Conservation (phyloP, 2,888 invertebrate genomes). For the Papilio gigon region DNA sequence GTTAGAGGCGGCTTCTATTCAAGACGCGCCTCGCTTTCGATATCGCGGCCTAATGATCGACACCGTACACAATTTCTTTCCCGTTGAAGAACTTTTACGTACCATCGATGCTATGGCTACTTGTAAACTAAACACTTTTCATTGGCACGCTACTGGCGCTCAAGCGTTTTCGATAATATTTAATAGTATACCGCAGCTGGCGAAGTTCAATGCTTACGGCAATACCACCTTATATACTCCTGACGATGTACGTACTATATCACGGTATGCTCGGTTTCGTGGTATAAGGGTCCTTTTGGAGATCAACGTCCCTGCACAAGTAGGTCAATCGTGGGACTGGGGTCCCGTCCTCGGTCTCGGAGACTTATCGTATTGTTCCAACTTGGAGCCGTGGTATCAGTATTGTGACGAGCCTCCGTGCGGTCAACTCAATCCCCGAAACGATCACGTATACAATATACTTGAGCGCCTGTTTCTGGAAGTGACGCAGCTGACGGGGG, state of each 20-base stretch:
- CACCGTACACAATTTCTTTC: slow-evolving; percentile 93
- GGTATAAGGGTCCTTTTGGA: slow-evolving; percentile 94
- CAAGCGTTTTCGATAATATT: slow-evolving; percentile 94
- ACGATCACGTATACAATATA: slow-evolving; percentile 86
- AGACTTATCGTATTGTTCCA: slow-evolving; percentile 87
- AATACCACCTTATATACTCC: slow-evolving; percentile 87
- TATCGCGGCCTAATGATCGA: slow-evolving; percentile 95
- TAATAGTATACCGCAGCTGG: slow-evolving; percentile 87
- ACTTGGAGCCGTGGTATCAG: slow-evolving; percentile 86
- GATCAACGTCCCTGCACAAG: slow-evolving; percentile 93
- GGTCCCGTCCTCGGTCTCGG: slow-evolving; percentile 85
- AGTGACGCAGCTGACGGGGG: slow-evolving; percentile 87
- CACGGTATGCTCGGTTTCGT: slow-evolving; percentile 88
- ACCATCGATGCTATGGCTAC: slow-evolving; percentile 93
- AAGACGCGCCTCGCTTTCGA: slow-evolving; percentile 87
- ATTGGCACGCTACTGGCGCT: slow-evolving; percentile 94
- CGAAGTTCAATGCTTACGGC: slow-evolving; percentile 90
- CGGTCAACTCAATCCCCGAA: slow-evolving; percentile 89
- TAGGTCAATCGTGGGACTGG: slow-evolving; percentile 91
- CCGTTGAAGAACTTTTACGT: slow-evolving; percentile 85
- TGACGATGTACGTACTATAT: slow-evolving; percentile 86
- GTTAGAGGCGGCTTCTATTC: slow-evolving; percentile 83
- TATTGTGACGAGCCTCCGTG: slow-evolving; percentile 91
- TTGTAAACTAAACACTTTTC: slow-evolving; percentile 94
- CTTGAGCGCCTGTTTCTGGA: slow-evolving; percentile 88